phyloP scores from a whole-genome alignment of 2,888 invertebrate species.

The Chrysotoxum bicinctum region DNA sequence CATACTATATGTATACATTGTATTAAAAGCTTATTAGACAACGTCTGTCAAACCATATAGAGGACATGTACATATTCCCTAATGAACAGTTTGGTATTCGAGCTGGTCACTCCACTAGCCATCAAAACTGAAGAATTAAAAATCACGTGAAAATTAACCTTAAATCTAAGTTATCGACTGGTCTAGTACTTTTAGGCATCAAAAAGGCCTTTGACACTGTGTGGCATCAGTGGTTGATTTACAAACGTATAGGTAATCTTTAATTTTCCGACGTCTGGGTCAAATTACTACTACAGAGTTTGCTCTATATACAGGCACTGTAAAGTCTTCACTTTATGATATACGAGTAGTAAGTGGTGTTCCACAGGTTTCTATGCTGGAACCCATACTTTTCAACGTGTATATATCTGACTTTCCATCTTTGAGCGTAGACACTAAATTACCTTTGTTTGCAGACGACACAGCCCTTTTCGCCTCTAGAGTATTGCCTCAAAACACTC shows the following conservation, averaged over 20 bases:
- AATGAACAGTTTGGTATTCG: background rate
- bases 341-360: background rate
- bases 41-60: background rate
- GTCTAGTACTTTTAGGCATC: background rate
- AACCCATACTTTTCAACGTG: background rate
- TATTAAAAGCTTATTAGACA: too few relatives aligned
- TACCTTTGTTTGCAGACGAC: background rate
- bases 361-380: background rate
- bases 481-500: background rate
- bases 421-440: background rate
- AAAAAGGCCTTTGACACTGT: background rate
- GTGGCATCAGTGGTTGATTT: background rate
- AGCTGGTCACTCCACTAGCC: background rate
- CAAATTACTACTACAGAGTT: too few relatives aligned
- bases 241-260: background rate
- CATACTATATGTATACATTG: too few relatives aligned
- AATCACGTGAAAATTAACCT: background rate
- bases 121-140: background rate
- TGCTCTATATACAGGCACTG: too few relatives aligned
- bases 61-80: background rate
- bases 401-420: background rate
- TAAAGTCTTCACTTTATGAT: background rate
- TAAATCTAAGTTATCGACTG: background rate
- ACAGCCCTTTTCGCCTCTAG: background rate
- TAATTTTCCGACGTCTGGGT: background rate